phyloP scores from a whole-genome alignment of 2,797 vertebrate species.

The Scleropages formosus region DNA sequence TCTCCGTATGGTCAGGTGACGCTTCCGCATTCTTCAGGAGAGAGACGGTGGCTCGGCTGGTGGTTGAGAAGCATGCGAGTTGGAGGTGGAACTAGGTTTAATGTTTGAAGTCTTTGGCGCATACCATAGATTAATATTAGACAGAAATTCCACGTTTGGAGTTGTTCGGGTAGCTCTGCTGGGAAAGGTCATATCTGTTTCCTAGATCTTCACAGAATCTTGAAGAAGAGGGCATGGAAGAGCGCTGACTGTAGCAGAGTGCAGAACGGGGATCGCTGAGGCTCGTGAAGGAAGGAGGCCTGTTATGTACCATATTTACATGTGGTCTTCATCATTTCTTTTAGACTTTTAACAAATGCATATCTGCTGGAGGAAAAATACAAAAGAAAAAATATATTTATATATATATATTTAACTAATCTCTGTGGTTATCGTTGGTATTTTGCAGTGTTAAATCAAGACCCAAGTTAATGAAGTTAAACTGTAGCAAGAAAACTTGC shows the following conservation, averaged over 20 bases:
- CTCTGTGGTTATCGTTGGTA: too few species aligned
- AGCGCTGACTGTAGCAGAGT: neutral
- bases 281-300: neutral
- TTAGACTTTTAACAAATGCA: too few species aligned
- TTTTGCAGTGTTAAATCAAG: too few species aligned
- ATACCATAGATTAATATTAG: conserved; percentile 23
- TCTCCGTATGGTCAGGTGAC: neutral
- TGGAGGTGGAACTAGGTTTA: neutral
- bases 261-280: neutral
- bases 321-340: too few species aligned
- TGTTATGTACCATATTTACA: too few species aligned
- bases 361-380: too few species aligned
- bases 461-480: too few species aligned
- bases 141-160: neutral
- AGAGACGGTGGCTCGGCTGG: too few species aligned
- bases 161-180: neutral
- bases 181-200: neutral
- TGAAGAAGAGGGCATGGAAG: neutral
- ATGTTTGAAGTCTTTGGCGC: neutral
- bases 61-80: neutral
- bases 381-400: too few species aligned
- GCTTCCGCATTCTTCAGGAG: neutral
- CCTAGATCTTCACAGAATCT: neutral
- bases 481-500: too few species aligned
- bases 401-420: too few species aligned